Evolutionary conservation across 2,113 vertebrate genomes (phyloP).

Genomic region (Camelus dromedarius): DNA sequence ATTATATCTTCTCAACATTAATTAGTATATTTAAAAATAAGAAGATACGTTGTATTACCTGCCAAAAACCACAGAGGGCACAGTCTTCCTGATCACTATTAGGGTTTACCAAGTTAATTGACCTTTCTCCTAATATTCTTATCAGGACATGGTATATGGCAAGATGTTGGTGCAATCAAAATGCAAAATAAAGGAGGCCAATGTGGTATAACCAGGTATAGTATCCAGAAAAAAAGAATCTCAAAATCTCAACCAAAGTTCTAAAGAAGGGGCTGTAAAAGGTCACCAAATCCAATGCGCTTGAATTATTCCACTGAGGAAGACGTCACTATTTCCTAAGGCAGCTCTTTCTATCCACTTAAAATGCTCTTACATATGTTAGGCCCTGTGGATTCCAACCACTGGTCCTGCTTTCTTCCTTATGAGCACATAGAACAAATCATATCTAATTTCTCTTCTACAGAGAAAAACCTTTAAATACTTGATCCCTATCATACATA

Average conservation of each 20-base stretch:
- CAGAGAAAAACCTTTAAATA: background rate
- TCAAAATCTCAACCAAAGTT: background rate
- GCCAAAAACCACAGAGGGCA: background rate
- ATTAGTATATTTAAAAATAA: constrained; percentile 40
- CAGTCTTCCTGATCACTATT: constrained; percentile 33
- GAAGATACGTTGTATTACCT: background rate
- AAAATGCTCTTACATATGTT: background rate
- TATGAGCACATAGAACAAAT: background rate
- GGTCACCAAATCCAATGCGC: background rate
- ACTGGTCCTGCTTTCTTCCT: background rate
- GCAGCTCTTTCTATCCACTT: background rate
- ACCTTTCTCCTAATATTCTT: background rate
- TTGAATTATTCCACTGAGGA: background rate
- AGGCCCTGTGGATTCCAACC: background rate
- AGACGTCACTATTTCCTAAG: background rate
- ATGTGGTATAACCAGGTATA: background rate
- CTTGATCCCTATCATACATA: background rate
- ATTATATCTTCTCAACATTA: constrained; percentile 38
- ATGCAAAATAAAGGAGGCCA: constrained; percentile 17
- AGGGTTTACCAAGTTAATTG: constrained; percentile 7
- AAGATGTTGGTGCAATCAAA: constrained; percentile 48
- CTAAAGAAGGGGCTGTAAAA: background rate
- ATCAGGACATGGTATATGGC: background rate
- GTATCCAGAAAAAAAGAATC: background rate
- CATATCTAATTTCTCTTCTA: background rate